phyloP scores from a whole-genome alignment of 2,113 vertebrate genomes.

The Hirundichthys speculiger region DNA sequence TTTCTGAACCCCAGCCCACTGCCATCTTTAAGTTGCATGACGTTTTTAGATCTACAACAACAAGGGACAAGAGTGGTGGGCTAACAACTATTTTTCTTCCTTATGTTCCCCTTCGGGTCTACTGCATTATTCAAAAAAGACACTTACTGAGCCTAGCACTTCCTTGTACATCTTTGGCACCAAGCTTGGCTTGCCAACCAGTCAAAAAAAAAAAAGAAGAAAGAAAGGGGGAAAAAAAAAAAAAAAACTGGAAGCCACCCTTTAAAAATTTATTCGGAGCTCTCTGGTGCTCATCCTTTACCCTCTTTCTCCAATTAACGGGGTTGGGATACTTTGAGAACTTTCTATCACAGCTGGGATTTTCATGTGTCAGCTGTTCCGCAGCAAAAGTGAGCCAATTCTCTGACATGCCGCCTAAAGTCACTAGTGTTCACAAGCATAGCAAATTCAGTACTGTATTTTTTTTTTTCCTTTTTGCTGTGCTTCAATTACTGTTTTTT shows the following conservation, averaged over 20 bases:
- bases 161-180: slow-evolving; percentile 76
- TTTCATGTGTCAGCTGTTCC: slow-evolving; percentile 63
- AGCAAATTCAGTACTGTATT: slow-evolving; percentile 39
- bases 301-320: slow-evolving; percentile 73
- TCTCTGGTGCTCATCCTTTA: slow-evolving; percentile 66
- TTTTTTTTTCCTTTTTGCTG: slow-evolving; percentile 12
- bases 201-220: slow-evolving; percentile 32
- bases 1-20: slow-evolving; percentile 38
- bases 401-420: slow-evolving; percentile 62
- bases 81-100: slow-evolving; percentile 7
- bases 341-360: slow-evolving; percentile 56
- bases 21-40: slow-evolving; percentile 48
- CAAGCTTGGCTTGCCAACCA: slow-evolving; percentile 66
- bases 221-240: not conserved
- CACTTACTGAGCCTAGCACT: slow-evolving; percentile 78
- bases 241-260: slow-evolving; percentile 42
- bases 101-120: slow-evolving; percentile 49
- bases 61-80: not conserved
- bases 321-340: slow-evolving; percentile 59
- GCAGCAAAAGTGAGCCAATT: slow-evolving; percentile 50
- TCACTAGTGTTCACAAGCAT: slow-evolving; percentile 49
- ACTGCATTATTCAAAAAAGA: slow-evolving; percentile 80
- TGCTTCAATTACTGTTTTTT: slow-evolving; percentile 60
- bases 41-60: slow-evolving; percentile 35
- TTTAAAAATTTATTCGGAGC: slow-evolving; percentile 75